Evolutionary conservation across 2,113 vertebrate species (phyloP).

Genomic region (Channa argus): DNA sequence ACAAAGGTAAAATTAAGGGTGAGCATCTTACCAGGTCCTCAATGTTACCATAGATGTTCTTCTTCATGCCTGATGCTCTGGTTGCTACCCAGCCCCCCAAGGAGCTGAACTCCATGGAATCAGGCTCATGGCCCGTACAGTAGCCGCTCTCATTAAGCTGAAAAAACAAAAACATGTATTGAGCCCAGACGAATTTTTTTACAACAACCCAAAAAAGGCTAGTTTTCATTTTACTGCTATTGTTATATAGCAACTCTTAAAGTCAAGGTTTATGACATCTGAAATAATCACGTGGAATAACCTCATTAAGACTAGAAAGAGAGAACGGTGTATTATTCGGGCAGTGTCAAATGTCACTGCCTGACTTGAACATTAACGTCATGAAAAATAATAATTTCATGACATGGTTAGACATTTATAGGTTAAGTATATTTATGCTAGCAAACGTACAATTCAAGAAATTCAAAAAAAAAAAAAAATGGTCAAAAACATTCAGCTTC

Average conservation of each 20-base stretch:
- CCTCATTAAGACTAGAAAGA: slow-evolving; percentile 1
- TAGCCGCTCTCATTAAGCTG: slow-evolving; percentile 97
- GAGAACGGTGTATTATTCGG: not conserved
- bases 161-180: slow-evolving; percentile 51
- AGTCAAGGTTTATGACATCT: slow-evolving; percentile 51
- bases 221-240: slow-evolving; percentile 38
- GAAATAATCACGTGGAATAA: slow-evolving; percentile 52
- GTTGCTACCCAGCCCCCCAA: slow-evolving; percentile 98
- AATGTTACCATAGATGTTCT: slow-evolving; percentile 99
- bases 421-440: not conserved
- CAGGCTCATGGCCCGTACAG: slow-evolving; percentile 98
- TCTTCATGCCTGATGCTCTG: slow-evolving; percentile 99
- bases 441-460: not conserved
- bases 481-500: not conserved
- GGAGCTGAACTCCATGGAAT: slow-evolving; percentile 98
- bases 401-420: not conserved
- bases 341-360: not conserved
- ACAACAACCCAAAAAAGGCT: slow-evolving; percentile 40
- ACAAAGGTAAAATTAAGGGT: not conserved
- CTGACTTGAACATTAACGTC: slow-evolving; percentile 20
- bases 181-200: slow-evolving; percentile 66
- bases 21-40: slow-evolving; percentile 92
- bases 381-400: not conserved
- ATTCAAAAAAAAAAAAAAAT: not conserved
- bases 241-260: slow-evolving; percentile 37